These are phyloP conservation scores for Sclerurus mexicanus DNA, from an alignment of 2,113 vertebrate species.

Conservation along the genomic window DNA sequence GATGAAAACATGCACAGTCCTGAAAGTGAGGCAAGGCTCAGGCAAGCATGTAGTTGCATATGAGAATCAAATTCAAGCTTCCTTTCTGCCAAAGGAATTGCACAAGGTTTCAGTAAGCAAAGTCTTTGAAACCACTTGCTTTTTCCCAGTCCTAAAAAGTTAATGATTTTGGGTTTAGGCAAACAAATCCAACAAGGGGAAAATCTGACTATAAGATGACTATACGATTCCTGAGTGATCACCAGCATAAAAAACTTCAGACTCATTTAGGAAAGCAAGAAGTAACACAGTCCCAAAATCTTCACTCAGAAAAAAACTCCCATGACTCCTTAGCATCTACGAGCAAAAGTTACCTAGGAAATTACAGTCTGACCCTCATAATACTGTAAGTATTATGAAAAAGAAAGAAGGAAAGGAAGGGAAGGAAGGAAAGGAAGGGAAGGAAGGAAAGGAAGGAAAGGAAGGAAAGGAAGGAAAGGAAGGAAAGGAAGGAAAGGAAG, in stretches of 20 bases:
- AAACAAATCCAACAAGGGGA: neutral
- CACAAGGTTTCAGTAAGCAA: neutral
- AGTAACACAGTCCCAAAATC: neutral
- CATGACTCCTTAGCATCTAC: neutral
- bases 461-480: neutral
- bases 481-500: neutral
- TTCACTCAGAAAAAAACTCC: neutral
- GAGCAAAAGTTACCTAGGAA: neutral
- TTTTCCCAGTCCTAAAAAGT: neutral
- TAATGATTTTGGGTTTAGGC: neutral
- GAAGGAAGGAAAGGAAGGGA: neutral
- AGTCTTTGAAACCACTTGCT: neutral
- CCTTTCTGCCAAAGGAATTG: constrained; percentile 4
- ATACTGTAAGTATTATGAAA: neutral
- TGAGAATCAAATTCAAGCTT: constrained; percentile 8
- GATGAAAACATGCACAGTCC: neutral
- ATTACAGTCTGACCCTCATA: neutral
- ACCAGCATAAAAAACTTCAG: neutral
- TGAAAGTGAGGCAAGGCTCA: neutral
- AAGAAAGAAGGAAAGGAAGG: neutral
- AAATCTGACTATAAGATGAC: neutral
- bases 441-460: neutral
- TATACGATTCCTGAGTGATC: accelerated
- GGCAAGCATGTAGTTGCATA: constrained; percentile 23
- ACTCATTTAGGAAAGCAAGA: neutral